Evolutionary conservation across 2,797 vertebrate genomes (phyloP).

Genomic region (Antennarius maculatus): DNA sequence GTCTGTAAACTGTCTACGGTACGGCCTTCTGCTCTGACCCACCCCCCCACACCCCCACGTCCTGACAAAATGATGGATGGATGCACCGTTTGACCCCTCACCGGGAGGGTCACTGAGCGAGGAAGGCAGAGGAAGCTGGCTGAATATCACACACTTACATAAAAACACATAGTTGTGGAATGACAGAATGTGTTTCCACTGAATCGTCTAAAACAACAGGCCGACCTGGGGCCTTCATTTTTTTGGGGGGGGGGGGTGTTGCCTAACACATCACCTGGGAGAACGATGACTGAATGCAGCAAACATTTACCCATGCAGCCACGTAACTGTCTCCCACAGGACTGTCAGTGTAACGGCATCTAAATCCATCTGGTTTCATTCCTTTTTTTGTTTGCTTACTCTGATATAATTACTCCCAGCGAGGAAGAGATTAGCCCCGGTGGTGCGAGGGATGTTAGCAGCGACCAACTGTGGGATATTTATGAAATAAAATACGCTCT

Average conservation of each 20-base stretch:
- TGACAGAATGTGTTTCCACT: slow-evolving; percentile 13
- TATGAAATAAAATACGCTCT: slow-evolving; percentile 42
- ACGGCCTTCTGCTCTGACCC: slow-evolving; percentile 18
- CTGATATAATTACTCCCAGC: slow-evolving; percentile 62
- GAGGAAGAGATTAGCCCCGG: slow-evolving; percentile 64
- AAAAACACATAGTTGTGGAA: slow-evolving; percentile 2
- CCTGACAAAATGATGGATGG: slow-evolving; percentile 78
- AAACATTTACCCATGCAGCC: slow-evolving; percentile 11
- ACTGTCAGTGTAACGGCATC: slow-evolving; percentile 23
- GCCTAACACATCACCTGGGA: background rate
- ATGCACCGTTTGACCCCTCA: slow-evolving; percentile 52
- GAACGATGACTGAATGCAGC: slow-evolving; percentile 9
- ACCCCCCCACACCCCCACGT: slow-evolving; percentile 52
- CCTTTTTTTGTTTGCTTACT: slow-evolving; percentile 66
- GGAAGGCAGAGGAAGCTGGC: background rate
- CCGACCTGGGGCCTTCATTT: background rate
- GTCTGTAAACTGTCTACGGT: slow-evolving; percentile 55
- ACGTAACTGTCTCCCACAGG: slow-evolving; percentile 10
- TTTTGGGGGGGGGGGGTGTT: background rate
- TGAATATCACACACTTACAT: slow-evolving; percentile 24
- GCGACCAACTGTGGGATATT: slow-evolving; percentile 61
- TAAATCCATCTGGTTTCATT: slow-evolving; percentile 62
- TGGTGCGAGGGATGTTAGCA: slow-evolving; percentile 48
- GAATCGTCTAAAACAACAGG: slow-evolving; percentile 11
- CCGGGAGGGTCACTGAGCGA: slow-evolving; percentile 14